Evolutionary conservation across 2,888 invertebrate species (phyloP).

Genomic region (Hipparchia sbordonii): DNA sequence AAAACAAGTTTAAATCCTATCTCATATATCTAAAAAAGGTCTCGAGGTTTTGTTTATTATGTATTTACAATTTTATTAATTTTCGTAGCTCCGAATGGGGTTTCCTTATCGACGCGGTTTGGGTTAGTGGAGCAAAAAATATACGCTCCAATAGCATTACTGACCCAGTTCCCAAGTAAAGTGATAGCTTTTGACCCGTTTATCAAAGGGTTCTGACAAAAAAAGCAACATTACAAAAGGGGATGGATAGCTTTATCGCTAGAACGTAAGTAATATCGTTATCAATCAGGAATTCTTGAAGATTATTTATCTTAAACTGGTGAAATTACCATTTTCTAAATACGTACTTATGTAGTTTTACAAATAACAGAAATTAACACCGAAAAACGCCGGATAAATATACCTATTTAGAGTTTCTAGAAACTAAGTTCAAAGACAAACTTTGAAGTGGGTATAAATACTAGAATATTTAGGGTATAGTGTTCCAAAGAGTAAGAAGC

Average conservation of each 20-base stretch:
- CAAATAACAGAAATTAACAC: no score
- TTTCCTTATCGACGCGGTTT: constrained; percentile 36
- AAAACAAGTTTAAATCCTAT: neutral
- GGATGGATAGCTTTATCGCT: neutral
- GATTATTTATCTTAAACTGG: neutral
- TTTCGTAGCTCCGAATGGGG: neutral
- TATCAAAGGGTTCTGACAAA: constrained; percentile 35
- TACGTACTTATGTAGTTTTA: no score
- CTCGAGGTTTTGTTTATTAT: neutral
- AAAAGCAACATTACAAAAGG: neutral
- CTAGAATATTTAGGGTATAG: no score
- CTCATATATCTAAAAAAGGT: neutral
- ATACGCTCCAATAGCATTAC: constrained; percentile 58
- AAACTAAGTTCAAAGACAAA: no score
- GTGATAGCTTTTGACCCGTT: constrained; percentile 71
- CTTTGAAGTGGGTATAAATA: no score
- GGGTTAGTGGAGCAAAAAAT: constrained; percentile 74
- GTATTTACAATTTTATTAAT: constrained; percentile 9
- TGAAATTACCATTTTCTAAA: no score
- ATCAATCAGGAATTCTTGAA: neutral
- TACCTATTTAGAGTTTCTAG: no score
- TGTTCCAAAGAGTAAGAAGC: no score
- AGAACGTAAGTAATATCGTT: neutral
- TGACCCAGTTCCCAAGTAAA: constrained; percentile 65
- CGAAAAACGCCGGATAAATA: no score